These are phyloP conservation scores for Pangasianodon hypophthalmus DNA, from an alignment of 2,113 vertebrate species.

Conservation along the genomic window DNA sequence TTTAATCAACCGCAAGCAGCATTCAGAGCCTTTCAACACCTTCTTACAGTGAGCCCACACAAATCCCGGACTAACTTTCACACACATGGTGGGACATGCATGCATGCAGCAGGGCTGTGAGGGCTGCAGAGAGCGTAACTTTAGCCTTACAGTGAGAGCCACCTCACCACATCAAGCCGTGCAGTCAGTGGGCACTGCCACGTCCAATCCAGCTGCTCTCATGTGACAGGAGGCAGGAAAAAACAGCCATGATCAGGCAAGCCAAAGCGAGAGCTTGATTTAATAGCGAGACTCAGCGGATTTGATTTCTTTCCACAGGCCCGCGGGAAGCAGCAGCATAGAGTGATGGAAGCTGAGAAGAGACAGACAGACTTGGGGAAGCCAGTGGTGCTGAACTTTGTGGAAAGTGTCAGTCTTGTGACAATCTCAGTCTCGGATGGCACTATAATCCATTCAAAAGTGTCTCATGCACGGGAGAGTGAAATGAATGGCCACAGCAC, in stretches of 20 bases:
- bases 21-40: slow-evolving; percentile 54
- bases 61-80: slow-evolving; percentile 50
- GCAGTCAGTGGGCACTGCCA: slow-evolving; percentile 54
- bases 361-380: slow-evolving; percentile 35
- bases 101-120: slow-evolving; percentile 28
- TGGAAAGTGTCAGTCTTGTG: slow-evolving; percentile 47
- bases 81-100: slow-evolving; percentile 39
- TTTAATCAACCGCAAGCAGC: slow-evolving; percentile 52
- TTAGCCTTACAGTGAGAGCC: slow-evolving; percentile 49
- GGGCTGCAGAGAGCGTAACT: slow-evolving; percentile 45
- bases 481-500: slow-evolving; percentile 43
- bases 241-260: slow-evolving; percentile 43
- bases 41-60: slow-evolving; percentile 52
- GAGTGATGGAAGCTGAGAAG: slow-evolving; percentile 44
- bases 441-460: slow-evolving; percentile 47
- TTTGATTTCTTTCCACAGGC: slow-evolving; percentile 50
- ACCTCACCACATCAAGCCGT: slow-evolving; percentile 57
- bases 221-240: slow-evolving; percentile 46
- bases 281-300: slow-evolving; percentile 40
- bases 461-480: slow-evolving; percentile 41
- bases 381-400: slow-evolving; percentile 52
- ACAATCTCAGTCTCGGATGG: slow-evolving; percentile 45
- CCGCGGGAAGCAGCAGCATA: slow-evolving; percentile 35
- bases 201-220: slow-evolving; percentile 46
- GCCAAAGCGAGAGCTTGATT: slow-evolving; percentile 41